Evolutionary conservation across 2,113 vertebrate species (phyloP).

Genomic region (Thamnophis sirtalis): DNA sequence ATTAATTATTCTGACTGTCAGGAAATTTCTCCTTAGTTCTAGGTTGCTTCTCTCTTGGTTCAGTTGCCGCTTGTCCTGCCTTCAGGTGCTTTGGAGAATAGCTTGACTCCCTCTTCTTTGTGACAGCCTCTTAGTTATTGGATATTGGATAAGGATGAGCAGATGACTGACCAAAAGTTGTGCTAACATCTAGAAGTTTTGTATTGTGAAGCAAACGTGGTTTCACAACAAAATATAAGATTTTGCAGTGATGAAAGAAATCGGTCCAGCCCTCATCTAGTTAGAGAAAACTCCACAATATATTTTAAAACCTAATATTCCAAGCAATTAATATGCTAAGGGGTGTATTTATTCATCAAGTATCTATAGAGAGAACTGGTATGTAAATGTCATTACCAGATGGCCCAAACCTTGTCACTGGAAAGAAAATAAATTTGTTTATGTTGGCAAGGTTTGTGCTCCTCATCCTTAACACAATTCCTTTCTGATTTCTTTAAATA

Average conservation of each 20-base stretch:
- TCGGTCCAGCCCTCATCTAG: background rate
- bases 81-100: background rate
- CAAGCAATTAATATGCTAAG: background rate
- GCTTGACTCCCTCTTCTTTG: background rate
- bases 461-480: constrained; percentile 28
- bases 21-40: background rate
- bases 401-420: background rate
- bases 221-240: background rate
- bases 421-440: constrained; percentile 25
- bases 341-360: constrained; percentile 6
- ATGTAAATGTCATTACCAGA: background rate
- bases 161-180: background rate
- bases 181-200: rapidly evolving
- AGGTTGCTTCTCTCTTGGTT: background rate
- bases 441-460: constrained; percentile 27
- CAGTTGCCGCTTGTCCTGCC: background rate
- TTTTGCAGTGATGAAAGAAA: constrained; percentile 1
- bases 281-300: background rate
- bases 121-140: background rate
- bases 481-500: constrained; percentile 36
- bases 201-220: constrained; percentile 17
- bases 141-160: background rate
- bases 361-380: constrained; percentile 20
- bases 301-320: background rate
- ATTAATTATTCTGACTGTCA: background rate